Evolutionary conservation across 1,140 invertebrate genomes (phyloP).

Genomic region (Glomeris maerens): DNA sequence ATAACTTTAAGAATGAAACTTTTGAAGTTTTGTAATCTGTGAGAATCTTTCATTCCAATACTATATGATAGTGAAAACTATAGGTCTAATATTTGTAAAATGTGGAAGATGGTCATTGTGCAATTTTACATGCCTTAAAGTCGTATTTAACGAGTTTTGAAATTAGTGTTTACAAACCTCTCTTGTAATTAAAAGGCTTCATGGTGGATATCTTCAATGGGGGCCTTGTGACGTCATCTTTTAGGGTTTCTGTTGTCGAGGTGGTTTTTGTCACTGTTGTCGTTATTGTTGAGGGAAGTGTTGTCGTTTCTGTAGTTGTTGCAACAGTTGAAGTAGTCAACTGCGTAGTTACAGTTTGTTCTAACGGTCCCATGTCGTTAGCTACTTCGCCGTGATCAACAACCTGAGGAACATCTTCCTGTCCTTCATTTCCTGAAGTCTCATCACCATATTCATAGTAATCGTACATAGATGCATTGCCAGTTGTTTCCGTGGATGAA

Average conservation of each 20-base stretch:
- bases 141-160: too few relatives aligned
- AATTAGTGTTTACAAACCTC: background rate
- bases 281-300: background rate
- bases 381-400: too few relatives aligned
- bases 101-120: too few relatives aligned
- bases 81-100: too few relatives aligned
- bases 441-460: background rate
- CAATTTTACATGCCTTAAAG: too few relatives aligned
- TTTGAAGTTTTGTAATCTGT: too few relatives aligned
- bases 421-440: background rate
- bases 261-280: background rate
- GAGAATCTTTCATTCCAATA: too few relatives aligned
- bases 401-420: too few relatives aligned
- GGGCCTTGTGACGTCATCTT: background rate
- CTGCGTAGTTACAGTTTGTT: background rate
- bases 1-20: too few relatives aligned
- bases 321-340: background rate
- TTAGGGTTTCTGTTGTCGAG: background rate
- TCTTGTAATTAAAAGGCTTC: slow-evolving; percentile 8
- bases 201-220: slow-evolving; percentile 15
- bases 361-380: too few relatives aligned
- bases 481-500: too few relatives aligned
- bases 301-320: background rate
- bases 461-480: background rate
- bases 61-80: too few relatives aligned